Conservation (phyloP, 37 sponge, comb jelly and placozoan genomes). For the Chondrilla cf. caribensis region DNA sequence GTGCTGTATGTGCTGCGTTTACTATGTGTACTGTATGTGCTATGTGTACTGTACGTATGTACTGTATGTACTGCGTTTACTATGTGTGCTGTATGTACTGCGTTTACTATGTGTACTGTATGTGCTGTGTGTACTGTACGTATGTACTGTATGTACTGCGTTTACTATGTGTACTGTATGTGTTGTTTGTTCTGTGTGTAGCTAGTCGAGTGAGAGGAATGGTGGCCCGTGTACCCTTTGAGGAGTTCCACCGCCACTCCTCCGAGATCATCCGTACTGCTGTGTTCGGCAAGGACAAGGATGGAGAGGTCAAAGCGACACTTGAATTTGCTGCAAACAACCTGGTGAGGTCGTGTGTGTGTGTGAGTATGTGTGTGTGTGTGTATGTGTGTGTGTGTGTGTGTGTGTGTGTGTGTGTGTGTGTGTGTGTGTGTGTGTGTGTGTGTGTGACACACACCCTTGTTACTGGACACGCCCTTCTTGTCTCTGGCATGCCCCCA, state of each 20-base stretch:
- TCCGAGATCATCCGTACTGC: constrained; percentile 68
- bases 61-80: too few relatives aligned
- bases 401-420: constrained; percentile 9
- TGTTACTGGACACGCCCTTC: neutral
- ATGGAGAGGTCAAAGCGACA: constrained; percentile 47
- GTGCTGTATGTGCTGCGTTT: neutral
- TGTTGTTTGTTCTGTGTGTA: too few relatives aligned
- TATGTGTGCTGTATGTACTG: too few relatives aligned
- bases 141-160: too few relatives aligned
- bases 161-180: too few relatives aligned
- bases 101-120: too few relatives aligned
- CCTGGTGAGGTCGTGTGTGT: constrained; percentile 75
- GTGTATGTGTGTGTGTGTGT: neutral
- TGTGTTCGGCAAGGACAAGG: constrained; percentile 75
- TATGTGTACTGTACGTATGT: neutral
- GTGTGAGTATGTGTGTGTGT: too few relatives aligned
- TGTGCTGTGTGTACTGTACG: neutral
- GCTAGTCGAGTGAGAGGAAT: constrained; percentile 79
- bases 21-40: neutral
- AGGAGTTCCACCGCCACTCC: constrained; percentile 91
- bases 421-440: constrained; percentile 5
- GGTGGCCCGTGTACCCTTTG: constrained; percentile 84
- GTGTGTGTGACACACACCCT: neutral
- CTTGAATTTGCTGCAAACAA: constrained; percentile 80
- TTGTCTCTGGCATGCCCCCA: too few relatives aligned